Conservation (phyloP, 1,140 invertebrate genomes). For the Ladona fulva region DNA sequence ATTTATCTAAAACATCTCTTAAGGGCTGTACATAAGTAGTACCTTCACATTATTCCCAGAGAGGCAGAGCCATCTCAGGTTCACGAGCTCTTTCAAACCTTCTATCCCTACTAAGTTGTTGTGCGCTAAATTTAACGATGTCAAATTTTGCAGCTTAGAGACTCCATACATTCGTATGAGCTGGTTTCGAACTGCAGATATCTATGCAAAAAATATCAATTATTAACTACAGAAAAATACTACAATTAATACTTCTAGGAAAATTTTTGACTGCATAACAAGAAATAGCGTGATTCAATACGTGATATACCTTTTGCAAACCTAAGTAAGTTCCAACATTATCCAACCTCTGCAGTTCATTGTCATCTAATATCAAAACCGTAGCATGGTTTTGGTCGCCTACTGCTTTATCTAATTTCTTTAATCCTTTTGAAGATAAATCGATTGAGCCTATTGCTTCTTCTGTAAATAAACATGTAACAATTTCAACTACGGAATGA, state of each 20-base stretch:
- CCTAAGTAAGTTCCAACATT: constrained; percentile 72
- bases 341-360: constrained; percentile 76
- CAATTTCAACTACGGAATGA: not conserved
- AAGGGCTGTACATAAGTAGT: constrained; percentile 12
- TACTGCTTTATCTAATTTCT: constrained; percentile 35
- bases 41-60: constrained; percentile 65
- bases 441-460: constrained; percentile 34
- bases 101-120: constrained; percentile 84
- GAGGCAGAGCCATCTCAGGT: constrained; percentile 65
- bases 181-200: constrained; percentile 75
- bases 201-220: constrained; percentile 40
- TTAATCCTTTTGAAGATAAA: constrained; percentile 35
- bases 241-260: too few relatives aligned
- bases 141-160: constrained; percentile 63
- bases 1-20: not conserved
- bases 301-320: constrained; percentile 61
- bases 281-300: too few relatives aligned
- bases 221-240: too few relatives aligned
- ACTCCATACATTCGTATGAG: constrained; percentile 80
- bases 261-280: too few relatives aligned
- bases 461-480: constrained; percentile 17
- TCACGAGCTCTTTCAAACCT: constrained; percentile 71
- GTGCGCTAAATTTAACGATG: constrained; percentile 72
- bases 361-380: constrained; percentile 73
- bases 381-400: constrained; percentile 43